Evolutionary conservation across 2,113 vertebrate species (phyloP).

Genomic region (Mustela lutreola): DNA sequence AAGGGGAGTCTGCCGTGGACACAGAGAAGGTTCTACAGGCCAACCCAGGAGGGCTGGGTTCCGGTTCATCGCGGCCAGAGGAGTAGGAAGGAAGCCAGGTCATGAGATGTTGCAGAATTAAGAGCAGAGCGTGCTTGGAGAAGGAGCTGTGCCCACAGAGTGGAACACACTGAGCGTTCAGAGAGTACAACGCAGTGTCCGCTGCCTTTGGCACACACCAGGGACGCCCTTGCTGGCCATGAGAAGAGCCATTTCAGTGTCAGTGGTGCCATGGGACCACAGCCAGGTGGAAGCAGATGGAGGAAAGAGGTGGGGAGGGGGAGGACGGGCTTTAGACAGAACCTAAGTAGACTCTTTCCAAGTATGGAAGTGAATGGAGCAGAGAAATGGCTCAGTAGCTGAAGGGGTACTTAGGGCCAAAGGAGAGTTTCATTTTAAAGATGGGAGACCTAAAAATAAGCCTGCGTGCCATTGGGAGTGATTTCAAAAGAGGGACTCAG

Average conservation of each 20-base stretch:
- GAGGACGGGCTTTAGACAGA: background rate
- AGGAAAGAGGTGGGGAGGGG: background rate
- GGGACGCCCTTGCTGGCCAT: background rate
- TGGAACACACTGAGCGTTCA: accelerated
- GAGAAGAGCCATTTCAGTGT: background rate
- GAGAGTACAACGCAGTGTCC: background rate
- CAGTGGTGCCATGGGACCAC: background rate
- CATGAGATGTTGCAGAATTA: background rate
- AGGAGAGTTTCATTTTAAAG: background rate
- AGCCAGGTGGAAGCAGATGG: background rate
- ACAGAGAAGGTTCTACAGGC: background rate
- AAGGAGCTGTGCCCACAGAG: background rate
- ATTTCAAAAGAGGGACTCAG: background rate
- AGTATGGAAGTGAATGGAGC: background rate
- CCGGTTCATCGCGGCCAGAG: background rate
- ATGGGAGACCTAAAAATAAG: background rate
- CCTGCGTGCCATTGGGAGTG: background rate
- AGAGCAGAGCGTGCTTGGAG: background rate
- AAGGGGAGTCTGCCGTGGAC: background rate
- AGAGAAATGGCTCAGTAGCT: background rate
- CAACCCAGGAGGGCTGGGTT: background rate
- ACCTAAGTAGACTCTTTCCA: background rate
- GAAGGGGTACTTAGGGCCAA: background rate
- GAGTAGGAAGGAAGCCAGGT: background rate
- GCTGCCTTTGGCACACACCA: background rate